These are phyloP conservation scores for Saccostrea cuccullata DNA, from an alignment of 1,140 invertebrate genomes.

Conservation along the genomic window DNA sequence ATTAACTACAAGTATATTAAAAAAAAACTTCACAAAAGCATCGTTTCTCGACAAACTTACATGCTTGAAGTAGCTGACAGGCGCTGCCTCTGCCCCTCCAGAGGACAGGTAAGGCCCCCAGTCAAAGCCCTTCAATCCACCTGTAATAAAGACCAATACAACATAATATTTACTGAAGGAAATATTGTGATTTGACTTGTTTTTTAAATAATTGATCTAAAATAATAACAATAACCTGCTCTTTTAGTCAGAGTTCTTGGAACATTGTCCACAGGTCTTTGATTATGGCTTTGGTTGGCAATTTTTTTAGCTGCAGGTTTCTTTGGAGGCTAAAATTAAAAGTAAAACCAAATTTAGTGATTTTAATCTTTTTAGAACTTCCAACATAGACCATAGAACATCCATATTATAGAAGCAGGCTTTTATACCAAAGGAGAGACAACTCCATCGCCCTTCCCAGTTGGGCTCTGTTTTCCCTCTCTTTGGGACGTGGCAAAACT, in stretches of 20 bases:
- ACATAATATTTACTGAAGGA: background rate
- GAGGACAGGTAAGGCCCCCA: conserved; percentile 90
- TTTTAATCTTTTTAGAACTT: background rate
- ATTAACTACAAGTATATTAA: too few relatives aligned
- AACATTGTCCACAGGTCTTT: background rate
- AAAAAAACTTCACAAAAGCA: too few relatives aligned
- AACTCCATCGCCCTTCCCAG: conserved; percentile 7
- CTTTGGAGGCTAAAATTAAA: conserved; percentile 8
- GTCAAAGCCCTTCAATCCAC: conserved; percentile 72
- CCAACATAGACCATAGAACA: background rate
- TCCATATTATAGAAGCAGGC: background rate
- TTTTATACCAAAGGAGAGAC: background rate
- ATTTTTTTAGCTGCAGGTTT: background rate
- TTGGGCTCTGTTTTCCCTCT: conserved; percentile 67
- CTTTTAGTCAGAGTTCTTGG: conserved; percentile 2
- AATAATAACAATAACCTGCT: background rate
- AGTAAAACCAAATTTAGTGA: background rate
- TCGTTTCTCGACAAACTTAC: conserved; percentile 73
- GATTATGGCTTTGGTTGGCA: background rate
- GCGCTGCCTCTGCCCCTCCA: conserved; percentile 89
- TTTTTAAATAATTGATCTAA: too few relatives aligned
- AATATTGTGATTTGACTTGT: too few relatives aligned
- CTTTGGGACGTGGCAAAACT: conserved; percentile 72
- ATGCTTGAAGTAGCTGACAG: conserved; percentile 94
- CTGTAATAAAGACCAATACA: conserved; percentile 59